Conservation (phyloP, 2,797 vertebrate genomes). For the Falco concolor region DNA sequence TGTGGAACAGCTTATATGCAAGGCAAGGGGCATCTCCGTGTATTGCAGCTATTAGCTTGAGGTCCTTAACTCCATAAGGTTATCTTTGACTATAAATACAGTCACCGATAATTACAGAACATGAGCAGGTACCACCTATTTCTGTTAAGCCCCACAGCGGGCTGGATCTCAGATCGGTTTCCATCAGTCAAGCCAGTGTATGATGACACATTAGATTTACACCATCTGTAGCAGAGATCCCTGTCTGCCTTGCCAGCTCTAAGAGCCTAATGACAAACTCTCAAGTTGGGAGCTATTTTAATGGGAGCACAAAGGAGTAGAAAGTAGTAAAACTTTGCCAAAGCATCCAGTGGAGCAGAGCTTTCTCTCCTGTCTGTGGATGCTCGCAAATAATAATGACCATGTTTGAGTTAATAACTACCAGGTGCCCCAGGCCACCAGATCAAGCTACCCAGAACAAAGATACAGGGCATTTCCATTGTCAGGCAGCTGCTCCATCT, state of each 20-base stretch:
- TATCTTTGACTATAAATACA: background rate
- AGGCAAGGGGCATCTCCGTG: background rate
- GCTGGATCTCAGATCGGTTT: background rate
- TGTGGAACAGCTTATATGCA: background rate
- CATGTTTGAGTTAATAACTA: background rate
- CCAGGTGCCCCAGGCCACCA: background rate
- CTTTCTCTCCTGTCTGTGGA: background rate
- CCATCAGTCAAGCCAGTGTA: background rate
- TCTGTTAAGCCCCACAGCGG: background rate
- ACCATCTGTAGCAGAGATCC: background rate
- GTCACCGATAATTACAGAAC: background rate
- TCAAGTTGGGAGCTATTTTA: background rate
- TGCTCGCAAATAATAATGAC: background rate
- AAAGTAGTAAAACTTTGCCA: background rate
- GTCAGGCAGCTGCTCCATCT: conserved; percentile 43
- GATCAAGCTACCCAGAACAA: background rate
- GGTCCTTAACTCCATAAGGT: background rate
- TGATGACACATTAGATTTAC: background rate
- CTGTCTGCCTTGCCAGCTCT: background rate
- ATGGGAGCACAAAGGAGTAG: background rate
- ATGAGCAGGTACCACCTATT: background rate
- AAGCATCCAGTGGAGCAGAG: background rate
- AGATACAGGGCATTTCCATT: background rate
- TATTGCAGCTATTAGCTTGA: background rate
- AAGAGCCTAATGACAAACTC: background rate